Percentiles rank a stretch among this genome's conserved stretches.
These are phyloP conservation scores for Prenolepis imparis DNA, from an alignment of 2,888 invertebrate species.

Conservation along the genomic window DNA sequence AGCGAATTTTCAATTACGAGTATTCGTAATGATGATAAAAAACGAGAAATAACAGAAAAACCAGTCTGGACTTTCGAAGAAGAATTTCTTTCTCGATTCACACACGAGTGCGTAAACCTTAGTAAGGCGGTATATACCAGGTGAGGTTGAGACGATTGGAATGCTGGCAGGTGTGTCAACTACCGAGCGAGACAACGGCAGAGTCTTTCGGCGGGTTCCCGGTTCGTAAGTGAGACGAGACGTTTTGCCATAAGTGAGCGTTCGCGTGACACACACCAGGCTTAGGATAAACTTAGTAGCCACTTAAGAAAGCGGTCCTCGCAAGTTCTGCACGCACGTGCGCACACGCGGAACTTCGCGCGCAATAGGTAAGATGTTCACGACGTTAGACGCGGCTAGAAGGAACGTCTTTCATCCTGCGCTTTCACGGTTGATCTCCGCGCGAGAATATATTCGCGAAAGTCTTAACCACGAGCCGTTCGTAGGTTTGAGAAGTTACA, in stretches of 20 bases:
- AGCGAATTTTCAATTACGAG: neutral
- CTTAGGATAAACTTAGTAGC: constrained; percentile 79
- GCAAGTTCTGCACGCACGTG: constrained; percentile 52
- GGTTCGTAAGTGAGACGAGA: constrained; percentile 49
- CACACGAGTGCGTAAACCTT: neutral
- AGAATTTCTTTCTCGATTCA: constrained; percentile 38
- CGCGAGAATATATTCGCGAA: constrained; percentile 55
- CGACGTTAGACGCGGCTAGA: constrained; percentile 34
- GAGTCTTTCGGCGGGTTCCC: constrained; percentile 70
- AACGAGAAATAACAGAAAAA: constrained; percentile 34
- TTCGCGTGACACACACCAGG: constrained; percentile 74
- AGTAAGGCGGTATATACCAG: constrained; percentile 46
- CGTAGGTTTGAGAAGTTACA: neutral
- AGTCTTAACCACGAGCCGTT: constrained; percentile 45
- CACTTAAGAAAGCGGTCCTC: constrained; percentile 65
- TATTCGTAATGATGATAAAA: neutral
- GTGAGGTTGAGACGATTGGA: constrained; percentile 74
- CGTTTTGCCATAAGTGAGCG: constrained; percentile 74
- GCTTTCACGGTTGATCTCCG: constrained; percentile 60
- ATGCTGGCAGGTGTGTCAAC: constrained; percentile 84
- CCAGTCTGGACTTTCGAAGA: constrained; percentile 11
- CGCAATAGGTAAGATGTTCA: constrained; percentile 30
- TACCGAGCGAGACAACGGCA: constrained; percentile 72
- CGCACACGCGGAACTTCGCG: constrained; percentile 45
- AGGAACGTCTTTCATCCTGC: constrained; percentile 59